These are phyloP conservation scores for Lycodopsis pacificus DNA, from an alignment of 2,797 vertebrate species.

Conservation along the genomic window DNA sequence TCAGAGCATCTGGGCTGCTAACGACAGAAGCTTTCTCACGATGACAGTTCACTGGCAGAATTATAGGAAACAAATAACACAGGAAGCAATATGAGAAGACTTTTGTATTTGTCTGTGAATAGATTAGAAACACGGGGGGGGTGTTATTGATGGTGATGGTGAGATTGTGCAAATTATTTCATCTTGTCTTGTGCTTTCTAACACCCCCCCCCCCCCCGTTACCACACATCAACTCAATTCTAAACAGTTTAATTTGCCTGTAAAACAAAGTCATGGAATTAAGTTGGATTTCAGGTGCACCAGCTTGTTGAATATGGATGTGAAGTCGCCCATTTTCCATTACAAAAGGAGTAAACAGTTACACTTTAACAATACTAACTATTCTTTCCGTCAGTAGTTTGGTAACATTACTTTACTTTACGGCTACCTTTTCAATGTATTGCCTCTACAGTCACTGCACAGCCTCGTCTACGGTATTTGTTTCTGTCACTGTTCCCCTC, in stretches of 20 bases:
- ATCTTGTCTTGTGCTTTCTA: neutral
- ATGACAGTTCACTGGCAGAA: neutral
- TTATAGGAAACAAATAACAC: neutral
- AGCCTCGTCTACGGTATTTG: neutral
- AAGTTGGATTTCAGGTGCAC: neutral
- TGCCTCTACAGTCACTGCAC: neutral
- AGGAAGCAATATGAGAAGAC: neutral
- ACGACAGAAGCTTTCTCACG: constrained; percentile 6
- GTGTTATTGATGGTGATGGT: neutral
- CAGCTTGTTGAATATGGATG: neutral
- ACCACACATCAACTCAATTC: neutral
- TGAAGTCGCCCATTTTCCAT: neutral
- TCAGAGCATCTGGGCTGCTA: constrained; percentile 19
- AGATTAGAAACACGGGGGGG: neutral
- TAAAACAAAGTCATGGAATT: neutral
- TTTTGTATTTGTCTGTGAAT: neutral
- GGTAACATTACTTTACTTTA: no score
- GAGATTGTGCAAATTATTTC: neutral
- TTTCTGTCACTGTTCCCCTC: neutral
- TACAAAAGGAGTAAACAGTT: neutral
- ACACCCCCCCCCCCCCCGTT: neutral
- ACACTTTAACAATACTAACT: no score
- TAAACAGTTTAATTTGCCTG: neutral
- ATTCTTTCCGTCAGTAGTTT: no score
- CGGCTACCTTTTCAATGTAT: neutral